Evolutionary conservation across 2,113 vertebrate genomes (phyloP).

Genomic region (Urocolius indicus): DNA sequence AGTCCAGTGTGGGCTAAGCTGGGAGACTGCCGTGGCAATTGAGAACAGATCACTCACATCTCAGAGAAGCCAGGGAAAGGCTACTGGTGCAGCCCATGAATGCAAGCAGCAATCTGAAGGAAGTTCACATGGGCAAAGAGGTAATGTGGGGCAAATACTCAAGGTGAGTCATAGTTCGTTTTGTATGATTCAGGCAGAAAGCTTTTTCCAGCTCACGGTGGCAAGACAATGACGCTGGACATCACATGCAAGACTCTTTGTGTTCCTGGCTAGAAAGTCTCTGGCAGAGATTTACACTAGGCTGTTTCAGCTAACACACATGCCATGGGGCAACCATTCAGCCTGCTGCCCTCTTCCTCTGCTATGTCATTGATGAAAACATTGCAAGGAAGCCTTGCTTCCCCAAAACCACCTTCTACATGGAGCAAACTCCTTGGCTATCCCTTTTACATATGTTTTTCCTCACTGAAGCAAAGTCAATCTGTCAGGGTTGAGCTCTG

Average conservation of each 20-base stretch:
- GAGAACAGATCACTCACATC: fast-evolving
- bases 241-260: fast-evolving
- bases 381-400: not conserved
- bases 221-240: not conserved
- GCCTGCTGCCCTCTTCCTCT: not conserved
- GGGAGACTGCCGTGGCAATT: not conserved
- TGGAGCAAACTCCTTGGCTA: not conserved
- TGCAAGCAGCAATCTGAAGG: not conserved
- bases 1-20: not conserved
- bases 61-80: not conserved
- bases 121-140: not conserved
- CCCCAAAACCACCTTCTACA: not conserved
- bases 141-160: fast-evolving
- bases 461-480: not conserved
- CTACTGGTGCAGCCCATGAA: not conserved
- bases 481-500: not conserved
- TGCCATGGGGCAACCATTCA: not conserved
- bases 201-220: not conserved
- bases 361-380: not conserved
- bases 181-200: not conserved
- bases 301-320: not conserved
- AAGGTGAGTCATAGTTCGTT: not conserved
- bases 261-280: not conserved
- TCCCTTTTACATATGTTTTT: not conserved
- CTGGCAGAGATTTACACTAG: not conserved